phyloP scores from a whole-genome alignment of 2,113 vertebrate genomes.

The Hassar affinis region DNA sequence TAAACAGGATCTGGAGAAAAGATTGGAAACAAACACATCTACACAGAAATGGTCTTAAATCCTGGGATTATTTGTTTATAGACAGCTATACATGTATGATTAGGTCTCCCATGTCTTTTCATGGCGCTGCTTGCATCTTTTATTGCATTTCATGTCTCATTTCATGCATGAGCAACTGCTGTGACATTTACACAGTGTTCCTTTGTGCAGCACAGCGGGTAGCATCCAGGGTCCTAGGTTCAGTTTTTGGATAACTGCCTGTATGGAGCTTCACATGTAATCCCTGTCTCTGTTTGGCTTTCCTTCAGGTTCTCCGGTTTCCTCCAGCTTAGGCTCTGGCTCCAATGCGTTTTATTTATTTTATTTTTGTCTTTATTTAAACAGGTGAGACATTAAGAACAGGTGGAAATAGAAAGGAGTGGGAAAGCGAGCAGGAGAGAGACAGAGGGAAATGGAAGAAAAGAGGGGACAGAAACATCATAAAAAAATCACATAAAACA shows the following conservation, averaged over 20 bases:
- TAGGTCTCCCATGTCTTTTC: neutral
- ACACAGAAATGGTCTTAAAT: neutral
- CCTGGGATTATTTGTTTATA: neutral
- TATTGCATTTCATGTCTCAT: neutral
- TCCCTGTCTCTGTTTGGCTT: neutral
- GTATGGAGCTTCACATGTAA: neutral
- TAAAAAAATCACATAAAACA: no score
- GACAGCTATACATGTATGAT: neutral
- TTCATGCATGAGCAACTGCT: neutral
- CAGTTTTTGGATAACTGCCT: neutral
- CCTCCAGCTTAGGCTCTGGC: no score
- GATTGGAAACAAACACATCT: neutral
- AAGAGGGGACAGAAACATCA: no score
- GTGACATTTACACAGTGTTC: neutral
- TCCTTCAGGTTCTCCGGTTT: neutral
- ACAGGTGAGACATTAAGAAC: no score
- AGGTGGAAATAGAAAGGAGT: no score
- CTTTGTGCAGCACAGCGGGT: neutral
- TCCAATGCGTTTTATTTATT: no score
- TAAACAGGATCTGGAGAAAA: neutral
- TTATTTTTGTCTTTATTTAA: no score
- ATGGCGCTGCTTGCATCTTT: neutral
- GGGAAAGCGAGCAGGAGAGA: no score
- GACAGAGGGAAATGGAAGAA: no score
- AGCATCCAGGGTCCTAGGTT: neutral